These are phyloP conservation scores for Zelostemma sp. DNA, from an alignment of 1,140 invertebrate species.

Conservation along the genomic window DNA sequence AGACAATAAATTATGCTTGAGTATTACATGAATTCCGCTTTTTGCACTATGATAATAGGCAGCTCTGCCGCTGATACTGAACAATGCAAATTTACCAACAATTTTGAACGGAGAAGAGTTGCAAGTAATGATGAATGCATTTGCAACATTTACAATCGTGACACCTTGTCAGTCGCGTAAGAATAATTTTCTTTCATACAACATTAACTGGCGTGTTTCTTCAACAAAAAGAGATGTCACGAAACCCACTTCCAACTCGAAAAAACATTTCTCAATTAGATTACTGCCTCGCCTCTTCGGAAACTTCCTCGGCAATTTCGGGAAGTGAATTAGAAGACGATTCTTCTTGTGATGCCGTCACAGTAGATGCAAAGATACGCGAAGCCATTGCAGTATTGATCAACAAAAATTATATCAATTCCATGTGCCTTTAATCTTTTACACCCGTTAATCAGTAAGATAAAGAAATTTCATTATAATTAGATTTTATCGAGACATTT, in stretches of 20 bases:
- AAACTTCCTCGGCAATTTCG: not conserved
- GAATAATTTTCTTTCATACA: not conserved
- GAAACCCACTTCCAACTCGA: not conserved
- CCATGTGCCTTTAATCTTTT: too few species aligned
- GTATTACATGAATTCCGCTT: constrained; percentile 1
- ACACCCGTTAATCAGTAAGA: not conserved
- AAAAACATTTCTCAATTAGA: not conserved
- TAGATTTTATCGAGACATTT: not conserved
- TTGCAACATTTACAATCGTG: constrained; percentile 5
- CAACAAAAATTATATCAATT: not conserved
- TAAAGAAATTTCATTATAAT: not conserved
- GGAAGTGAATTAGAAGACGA: not conserved
- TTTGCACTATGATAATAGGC: constrained; percentile 8
- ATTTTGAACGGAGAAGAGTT: constrained; percentile 14
- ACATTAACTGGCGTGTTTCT: not conserved
- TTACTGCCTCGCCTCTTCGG: not conserved
- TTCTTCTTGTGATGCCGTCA: not conserved
- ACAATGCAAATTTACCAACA: constrained; percentile 10
- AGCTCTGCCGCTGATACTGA: constrained; percentile 14
- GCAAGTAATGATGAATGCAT: constrained; percentile 5
- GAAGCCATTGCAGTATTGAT: not conserved
- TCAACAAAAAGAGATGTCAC: not conserved
- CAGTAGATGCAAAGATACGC: not conserved
- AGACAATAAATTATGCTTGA: not conserved
- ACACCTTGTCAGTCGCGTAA: constrained; percentile 3